Base-by-base conservation (phyloP, 2,797 vertebrate genomes). In the Rostrhamus sociabilis region DNA sequence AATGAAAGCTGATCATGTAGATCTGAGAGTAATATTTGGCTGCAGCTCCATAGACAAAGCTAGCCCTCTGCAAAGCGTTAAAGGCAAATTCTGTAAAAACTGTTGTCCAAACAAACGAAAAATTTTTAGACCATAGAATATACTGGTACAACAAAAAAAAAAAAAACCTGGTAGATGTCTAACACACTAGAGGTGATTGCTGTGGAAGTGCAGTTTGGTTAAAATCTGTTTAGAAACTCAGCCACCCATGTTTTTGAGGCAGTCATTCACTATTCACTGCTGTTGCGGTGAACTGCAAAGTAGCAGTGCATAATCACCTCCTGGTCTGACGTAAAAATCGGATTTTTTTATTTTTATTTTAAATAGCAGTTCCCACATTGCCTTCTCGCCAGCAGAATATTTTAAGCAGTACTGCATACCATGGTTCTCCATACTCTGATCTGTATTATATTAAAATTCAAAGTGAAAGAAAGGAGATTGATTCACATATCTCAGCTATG, bases 311-410 rank as follows among this genome's bases (percentile, higher is more conserved):
- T 92, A 87, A 93, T 89, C 89, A 89, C 32, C 90, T 92, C 80
- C 90, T 95, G 69, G 45, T 81, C 58, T 96, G 88, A 94, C 6
- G 58, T 75, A 93, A 96, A 95, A 90, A 96, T 80, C 16, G 11
- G 26, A 56, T 55, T 67, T 86, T 64, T 93, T 38, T 2, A 23
- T 86, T 64, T 93, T 42, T 3, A 26, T 91, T 93, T 95, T 86
- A 94, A 95, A 87, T 75, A 88, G 40, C n/a, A 91, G 25, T 90
- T 94, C 36, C 88, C 72, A 75, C 67, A 63, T 18, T 88, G 53
- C 62, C n/a, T 95, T 94, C 93, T 88, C 72, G 68, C 53, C 45
- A 90, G 48, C 15, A 86, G 86, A 83, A 31, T 91, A 91, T 95
- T 94, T 97, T 60, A 83, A 86, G 68, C 71, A 73, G 19, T 63